These are phyloP conservation scores for Thymallus thymallus DNA, from an alignment of 2,113 vertebrate genomes.

Conservation along the genomic window DNA sequence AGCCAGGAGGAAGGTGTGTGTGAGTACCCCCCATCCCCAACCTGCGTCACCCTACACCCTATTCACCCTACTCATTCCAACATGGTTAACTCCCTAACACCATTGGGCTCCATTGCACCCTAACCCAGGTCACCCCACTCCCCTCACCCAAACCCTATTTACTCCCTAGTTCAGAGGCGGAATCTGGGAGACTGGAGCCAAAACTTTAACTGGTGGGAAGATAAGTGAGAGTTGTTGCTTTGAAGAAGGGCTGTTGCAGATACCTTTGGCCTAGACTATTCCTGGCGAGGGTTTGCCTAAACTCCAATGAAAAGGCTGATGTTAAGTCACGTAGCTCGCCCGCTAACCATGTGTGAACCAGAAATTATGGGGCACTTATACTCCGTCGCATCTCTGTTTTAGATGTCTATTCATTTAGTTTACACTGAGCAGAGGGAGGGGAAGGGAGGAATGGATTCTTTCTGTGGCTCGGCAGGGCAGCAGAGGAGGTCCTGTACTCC, in stretches of 20 bases:
- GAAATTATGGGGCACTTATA: background rate
- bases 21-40: background rate
- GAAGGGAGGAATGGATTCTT: background rate
- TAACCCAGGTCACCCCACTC: background rate
- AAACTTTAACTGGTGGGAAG: too few relatives aligned
- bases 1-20: constrained; percentile 91
- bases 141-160: background rate
- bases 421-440: too few relatives aligned
- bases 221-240: too few relatives aligned
- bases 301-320: too few relatives aligned
- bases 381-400: background rate
- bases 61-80: background rate
- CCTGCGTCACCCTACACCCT: background rate
- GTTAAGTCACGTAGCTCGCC: background rate
- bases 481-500: background rate
- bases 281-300: too few relatives aligned
- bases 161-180: background rate
- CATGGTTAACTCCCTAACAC: background rate
- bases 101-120: too few relatives aligned
- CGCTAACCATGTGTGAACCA: background rate
- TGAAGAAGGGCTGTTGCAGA: too few relatives aligned
- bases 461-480: background rate
- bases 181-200: too few relatives aligned
- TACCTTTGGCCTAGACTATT: too few relatives aligned
- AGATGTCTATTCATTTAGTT: background rate